These are phyloP conservation scores for Aulostomus chinensis DNA, from an alignment of 2,797 vertebrate genomes.

Conservation along the genomic window DNA sequence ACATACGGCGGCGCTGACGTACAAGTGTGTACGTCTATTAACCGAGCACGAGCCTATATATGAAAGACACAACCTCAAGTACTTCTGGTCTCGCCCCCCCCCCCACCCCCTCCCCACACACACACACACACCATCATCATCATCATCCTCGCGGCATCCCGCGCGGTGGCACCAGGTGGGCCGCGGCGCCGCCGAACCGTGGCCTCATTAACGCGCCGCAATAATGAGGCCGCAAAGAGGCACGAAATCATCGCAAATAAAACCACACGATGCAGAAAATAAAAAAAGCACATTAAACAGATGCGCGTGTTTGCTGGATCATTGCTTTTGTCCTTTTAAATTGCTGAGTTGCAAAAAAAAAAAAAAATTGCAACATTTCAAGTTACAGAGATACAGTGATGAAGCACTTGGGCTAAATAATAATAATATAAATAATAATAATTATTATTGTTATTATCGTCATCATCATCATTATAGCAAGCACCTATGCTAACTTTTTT, in stretches of 20 bases:
- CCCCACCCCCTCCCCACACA: too few species aligned
- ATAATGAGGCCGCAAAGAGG: conserved; percentile 82
- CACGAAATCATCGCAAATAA: conserved; percentile 91
- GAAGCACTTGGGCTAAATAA: too few species aligned
- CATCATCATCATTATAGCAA: neutral
- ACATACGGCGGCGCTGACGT: too few species aligned
- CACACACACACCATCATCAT: too few species aligned
- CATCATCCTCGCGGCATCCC: conserved; percentile 15
- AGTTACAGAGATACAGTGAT: too few species aligned
- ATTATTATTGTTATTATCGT: conserved; percentile 3
- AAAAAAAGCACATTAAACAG: conserved; percentile 94
- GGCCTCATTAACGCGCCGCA: conserved; percentile 78
- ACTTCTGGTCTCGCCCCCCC: too few species aligned
- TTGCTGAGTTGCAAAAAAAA: conserved; percentile 65
- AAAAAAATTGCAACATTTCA: conserved; percentile 36
- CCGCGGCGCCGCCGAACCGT: conserved; percentile 75
- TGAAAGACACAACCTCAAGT: too few species aligned
- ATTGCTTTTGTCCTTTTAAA: conserved; percentile 86
- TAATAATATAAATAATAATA: conserved; percentile 10
- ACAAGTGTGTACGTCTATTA: too few species aligned
- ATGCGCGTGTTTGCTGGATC: conserved; percentile 92
- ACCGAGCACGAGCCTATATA: too few species aligned
- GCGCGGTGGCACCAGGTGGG: conserved; percentile 79
- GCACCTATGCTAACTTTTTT: too few species aligned
- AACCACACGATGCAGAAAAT: conserved; percentile 95